Base-by-base conservation (phyloP, 2,113 vertebrate species). In the Perca flavescens region DNA sequence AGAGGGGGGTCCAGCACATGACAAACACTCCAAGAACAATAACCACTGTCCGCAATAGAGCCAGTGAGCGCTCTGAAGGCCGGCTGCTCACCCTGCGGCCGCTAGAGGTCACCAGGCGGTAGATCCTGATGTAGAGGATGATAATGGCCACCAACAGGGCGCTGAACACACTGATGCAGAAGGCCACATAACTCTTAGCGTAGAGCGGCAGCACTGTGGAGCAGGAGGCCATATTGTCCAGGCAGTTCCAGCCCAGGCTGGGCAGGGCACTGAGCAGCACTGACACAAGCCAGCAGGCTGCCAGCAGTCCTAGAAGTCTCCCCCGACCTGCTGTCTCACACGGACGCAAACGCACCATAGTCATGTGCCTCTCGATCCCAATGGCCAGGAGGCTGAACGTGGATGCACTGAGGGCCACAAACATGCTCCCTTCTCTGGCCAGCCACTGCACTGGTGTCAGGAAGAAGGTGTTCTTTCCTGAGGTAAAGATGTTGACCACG, bases 371-470 rank as follows among this genome's bases (percentile, higher is more conserved):
- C 89, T 96, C 95, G 2, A 96, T 94, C 25, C 95, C 95, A 5
- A 96, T 95, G 49, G 95, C 94, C 73, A 96, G 87, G 17, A 96
- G 92, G 88, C 95, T 95, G 91, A 96, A 96, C 2, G 94, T 96
- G 4, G 95, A 96, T 5, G 95, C 95, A 5, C 95, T 95, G 50
- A 96, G 92, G 16, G 95, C 95, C 79, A 96, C 93, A 3, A 96
- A 96, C 95, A 96, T 94, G 87, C 95, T 96, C 12, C 95, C 95
- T 61, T 96, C 95, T n/a, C 95, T 85, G 13, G 93, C 91, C 87
- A 96, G 84, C 95, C 95, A 96, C 89, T 94, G 94, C 25, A 62
- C 54, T 0, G 95, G 93, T 0, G 93, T 95, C 79, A 96, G 86
- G 89, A 91, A 95, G 65, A 77, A 95, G 60, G 95, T 96, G 13